Base-by-base conservation (phyloP, 2,113 vertebrate species). In the Zootoca vivipara region DNA sequence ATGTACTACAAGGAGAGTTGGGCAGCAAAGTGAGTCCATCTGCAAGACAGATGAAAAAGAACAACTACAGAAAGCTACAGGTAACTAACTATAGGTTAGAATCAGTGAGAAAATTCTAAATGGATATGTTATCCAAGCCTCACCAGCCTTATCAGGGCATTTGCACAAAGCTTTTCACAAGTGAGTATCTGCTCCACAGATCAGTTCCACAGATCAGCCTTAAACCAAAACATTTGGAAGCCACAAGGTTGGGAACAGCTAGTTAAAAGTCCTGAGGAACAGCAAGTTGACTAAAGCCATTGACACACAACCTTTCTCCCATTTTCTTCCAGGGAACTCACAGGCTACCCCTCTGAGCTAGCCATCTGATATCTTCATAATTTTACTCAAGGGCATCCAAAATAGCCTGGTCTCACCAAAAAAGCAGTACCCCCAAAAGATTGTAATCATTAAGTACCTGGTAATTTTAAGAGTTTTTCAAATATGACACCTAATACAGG, bases 11-110 rank as follows among this genome's bases (percentile, higher is more conserved):
- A 38, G 92, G 92, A 93, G 93, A 93, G 94, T 38, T 85, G 93
- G 93, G 89, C 83, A 93, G 89, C 38, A 91, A 38, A 62, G 77
- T 96, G 77, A 38, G 67, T 91, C 91, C 92, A 92, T 94, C 94
- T 94, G 92, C 67, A 92, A 93, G 94, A 90, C 83, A 89, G 89
- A 95, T 92, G 0, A 7, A 67, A 87, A 93, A 92, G 94, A 92
- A 95, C 7, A 78, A 89, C 56, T 92, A 94, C 7, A 18, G 72
- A 5, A 35, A 52, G 80, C 88, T 91, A 94, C 3, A 93, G 89
- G 92, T 93, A 93, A 56, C 30, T 20, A 26, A n/a, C n/a, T 4
- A 74, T 62, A 82, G 83, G 85, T 93, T 28, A 69, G 33, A 70
- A 73, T 87, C 93, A 86, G 85, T 8, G 42, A 73, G 77, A 46